These are phyloP conservation scores for Cebus imitator DNA, from an alignment of 2,113 vertebrate genomes.

Conservation along the genomic window DNA sequence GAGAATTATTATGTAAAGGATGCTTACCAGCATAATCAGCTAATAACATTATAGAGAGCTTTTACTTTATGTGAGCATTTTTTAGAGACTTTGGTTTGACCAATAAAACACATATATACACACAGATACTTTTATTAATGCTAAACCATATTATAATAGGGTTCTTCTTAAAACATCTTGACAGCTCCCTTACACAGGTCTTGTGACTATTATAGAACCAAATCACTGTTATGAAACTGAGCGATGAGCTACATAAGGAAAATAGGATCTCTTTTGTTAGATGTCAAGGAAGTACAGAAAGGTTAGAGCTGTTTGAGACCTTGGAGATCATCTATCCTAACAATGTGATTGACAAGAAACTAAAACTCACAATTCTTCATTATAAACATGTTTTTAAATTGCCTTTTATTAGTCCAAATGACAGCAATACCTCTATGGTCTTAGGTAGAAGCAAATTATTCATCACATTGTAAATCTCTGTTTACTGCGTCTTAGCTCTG, in stretches of 20 bases:
- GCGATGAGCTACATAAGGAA: neutral
- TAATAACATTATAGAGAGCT: neutral
- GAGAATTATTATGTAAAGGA: conserved; percentile 2
- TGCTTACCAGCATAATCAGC: neutral
- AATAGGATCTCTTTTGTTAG: neutral
- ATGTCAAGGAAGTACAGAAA: neutral
- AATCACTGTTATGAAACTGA: neutral
- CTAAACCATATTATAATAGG: neutral
- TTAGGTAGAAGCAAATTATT: neutral
- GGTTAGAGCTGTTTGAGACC: neutral
- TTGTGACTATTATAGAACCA: neutral
- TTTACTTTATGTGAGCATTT: conserved; percentile 51
- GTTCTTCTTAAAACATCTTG: conserved; percentile 3
- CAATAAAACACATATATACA: neutral
- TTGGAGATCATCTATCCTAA: neutral
- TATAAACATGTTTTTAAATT: neutral
- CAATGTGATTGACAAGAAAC: neutral
- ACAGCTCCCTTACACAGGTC: neutral
- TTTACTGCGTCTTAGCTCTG: neutral
- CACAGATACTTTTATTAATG: neutral
- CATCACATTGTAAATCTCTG: neutral
- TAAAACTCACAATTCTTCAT: neutral
- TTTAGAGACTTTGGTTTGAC: neutral
- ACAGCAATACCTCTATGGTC: neutral
- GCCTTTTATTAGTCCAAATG: neutral